These are phyloP conservation scores for Drosophila anceps DNA, from an alignment of 2,888 invertebrate species.

Conservation along the genomic window DNA sequence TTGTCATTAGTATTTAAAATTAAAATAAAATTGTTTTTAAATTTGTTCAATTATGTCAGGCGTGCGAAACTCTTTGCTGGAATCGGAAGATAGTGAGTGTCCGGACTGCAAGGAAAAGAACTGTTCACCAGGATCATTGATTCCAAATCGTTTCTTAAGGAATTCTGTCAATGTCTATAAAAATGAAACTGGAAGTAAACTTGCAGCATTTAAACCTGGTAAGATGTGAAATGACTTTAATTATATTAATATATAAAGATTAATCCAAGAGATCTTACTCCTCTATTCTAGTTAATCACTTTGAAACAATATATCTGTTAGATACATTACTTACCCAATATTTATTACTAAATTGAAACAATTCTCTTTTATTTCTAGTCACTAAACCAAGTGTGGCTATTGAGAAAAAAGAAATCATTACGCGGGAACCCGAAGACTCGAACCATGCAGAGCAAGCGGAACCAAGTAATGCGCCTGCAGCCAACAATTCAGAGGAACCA, in stretches of 20 bases:
- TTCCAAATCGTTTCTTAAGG: constrained; percentile 96
- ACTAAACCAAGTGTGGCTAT: constrained; percentile 17
- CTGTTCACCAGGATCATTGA: constrained; percentile 95
- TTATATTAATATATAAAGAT: not conserved
- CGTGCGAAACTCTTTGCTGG: constrained; percentile 94
- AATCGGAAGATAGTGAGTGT: constrained; percentile 97
- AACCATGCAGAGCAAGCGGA: constrained; percentile 15
- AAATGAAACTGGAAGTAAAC: constrained; percentile 95
- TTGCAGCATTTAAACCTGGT: constrained; percentile 65
- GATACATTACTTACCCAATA: no score
- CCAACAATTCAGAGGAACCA: constrained; percentile 13
- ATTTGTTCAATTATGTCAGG: constrained; percentile 86
- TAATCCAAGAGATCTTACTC: no score
- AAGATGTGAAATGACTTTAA: constrained; percentile 11
- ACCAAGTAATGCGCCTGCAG: not conserved
- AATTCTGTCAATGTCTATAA: constrained; percentile 95
- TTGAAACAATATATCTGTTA: no score
- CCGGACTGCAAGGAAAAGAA: constrained; percentile 97
- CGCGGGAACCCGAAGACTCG: constrained; percentile 17
- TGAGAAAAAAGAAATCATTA: constrained; percentile 38
- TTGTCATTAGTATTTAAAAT: no score
- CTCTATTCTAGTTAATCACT: no score
- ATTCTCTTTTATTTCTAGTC: constrained; percentile 11
- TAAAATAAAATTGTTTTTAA: no score
- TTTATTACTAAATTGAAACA: not conserved